A percentile compares a stretch with the other conserved stretches of the same genome.
Evolutionary conservation across 2,797 vertebrate genomes (phyloP).

Genomic region (Psittacula echo): DNA sequence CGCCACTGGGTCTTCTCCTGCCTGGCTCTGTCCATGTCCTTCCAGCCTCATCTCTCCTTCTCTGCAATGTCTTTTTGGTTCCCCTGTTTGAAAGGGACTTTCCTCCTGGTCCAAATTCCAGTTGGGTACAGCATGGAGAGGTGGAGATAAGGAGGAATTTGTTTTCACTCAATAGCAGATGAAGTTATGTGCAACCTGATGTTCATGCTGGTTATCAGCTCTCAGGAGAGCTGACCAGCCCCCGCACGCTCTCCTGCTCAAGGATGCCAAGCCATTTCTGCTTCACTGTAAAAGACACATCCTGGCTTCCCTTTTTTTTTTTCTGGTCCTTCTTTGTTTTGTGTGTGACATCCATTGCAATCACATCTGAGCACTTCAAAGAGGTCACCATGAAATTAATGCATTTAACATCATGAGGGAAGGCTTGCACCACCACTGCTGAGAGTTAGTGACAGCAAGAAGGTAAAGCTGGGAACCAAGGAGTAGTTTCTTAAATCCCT

Average conservation of each 20-base stretch:
- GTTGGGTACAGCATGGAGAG: accelerated
- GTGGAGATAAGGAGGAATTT: accelerated
- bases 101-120: accelerated
- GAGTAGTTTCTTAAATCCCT: background rate
- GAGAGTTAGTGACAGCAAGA: background rate
- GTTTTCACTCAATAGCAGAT: accelerated
- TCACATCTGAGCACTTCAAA: background rate
- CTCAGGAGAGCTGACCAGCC: background rate
- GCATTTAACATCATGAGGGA: background rate
- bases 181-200: accelerated
- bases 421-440: background rate
- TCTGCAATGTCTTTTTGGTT: accelerated
- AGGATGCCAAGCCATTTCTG: background rate
- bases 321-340: background rate
- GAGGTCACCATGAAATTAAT: background rate
- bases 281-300: accelerated
- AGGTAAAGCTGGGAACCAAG: background rate
- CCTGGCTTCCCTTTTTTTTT: background rate
- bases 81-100: too few relatives aligned
- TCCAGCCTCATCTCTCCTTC: too few relatives aligned
- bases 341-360: background rate
- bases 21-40: background rate
- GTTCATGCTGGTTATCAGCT: accelerated
- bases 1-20: background rate
- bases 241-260: background rate